Evolutionary conservation across 2,113 vertebrate genomes (phyloP).

Genomic region (Gobio gobio): DNA sequence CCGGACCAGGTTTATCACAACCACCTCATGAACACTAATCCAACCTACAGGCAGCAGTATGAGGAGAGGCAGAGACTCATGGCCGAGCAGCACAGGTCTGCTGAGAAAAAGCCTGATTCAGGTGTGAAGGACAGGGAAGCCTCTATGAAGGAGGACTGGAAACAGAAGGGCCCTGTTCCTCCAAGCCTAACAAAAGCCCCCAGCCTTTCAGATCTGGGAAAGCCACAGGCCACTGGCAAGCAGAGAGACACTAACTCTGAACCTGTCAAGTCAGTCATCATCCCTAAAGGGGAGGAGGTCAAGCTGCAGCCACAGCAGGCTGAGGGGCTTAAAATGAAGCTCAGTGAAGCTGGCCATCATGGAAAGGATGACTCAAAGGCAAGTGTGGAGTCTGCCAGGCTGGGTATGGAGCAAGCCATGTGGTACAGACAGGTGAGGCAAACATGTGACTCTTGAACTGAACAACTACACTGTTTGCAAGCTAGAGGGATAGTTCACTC

Average conservation of each 20-base stretch:
- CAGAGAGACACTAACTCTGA: slow-evolving; percentile 85
- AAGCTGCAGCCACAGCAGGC: slow-evolving; percentile 85
- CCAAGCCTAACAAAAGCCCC: slow-evolving; percentile 92
- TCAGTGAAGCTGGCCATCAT: slow-evolving; percentile 85
- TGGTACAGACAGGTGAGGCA: slow-evolving; percentile 98
- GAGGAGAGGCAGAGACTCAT: slow-evolving; percentile 92
- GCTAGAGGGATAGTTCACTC: neutral
- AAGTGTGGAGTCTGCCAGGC: slow-evolving; percentile 84
- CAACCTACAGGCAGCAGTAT: slow-evolving; percentile 91
- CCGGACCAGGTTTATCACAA: slow-evolving; percentile 92
- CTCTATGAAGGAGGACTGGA: slow-evolving; percentile 93
- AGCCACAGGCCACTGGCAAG: slow-evolving; percentile 82
- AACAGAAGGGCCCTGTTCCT: slow-evolving; percentile 88
- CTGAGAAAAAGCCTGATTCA: slow-evolving; percentile 88
- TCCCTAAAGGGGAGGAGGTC: slow-evolving; percentile 89
- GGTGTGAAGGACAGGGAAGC: slow-evolving; percentile 89
- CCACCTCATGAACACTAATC: slow-evolving; percentile 92
- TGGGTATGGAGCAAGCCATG: slow-evolving; percentile 90
- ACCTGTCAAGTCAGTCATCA: slow-evolving; percentile 86
- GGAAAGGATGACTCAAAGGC: slow-evolving; percentile 91
- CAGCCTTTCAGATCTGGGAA: slow-evolving; percentile 89
- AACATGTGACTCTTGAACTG: slow-evolving; percentile 17
- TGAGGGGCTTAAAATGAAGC: slow-evolving; percentile 93
- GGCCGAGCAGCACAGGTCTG: slow-evolving; percentile 85
- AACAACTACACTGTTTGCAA: neutral